Base-by-base conservation (phyloP, 2,797 vertebrate species). In the Phyllotis vaccarum region DNA sequence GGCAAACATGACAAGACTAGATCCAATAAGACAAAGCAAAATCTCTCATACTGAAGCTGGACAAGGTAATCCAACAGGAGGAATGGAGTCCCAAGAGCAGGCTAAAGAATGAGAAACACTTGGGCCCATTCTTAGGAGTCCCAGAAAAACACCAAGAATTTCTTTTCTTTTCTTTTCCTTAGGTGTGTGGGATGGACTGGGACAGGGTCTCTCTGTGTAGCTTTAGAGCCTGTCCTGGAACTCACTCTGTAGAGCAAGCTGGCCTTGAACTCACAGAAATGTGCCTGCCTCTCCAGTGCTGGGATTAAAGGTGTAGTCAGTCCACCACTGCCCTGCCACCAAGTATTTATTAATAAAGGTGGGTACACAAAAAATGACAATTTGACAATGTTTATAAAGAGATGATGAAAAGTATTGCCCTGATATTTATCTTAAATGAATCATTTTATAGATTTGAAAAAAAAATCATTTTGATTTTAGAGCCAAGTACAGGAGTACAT, bases 281-380 rank as follows among this genome's bases (percentile, higher is more conserved):
- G 46, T 49, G 46, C 46, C 46, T 49, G 46, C 46, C 46, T 49
- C 46, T 49, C 46, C 5, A 49, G 46, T 49, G 46, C 46, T 49
- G 9, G 46, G 46, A 49, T 49, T 49, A 49, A 49, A 49, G 46
- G 46, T 49, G 46, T 49, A 5, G 46, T 49, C n/a, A n/a, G n/a
- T n/a, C n/a, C n/a, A n/a, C n/a, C n/a, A n/a, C n/a, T n/a, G n/a
- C n/a, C n/a, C n/a, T n/a, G n/a, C 46, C 46, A 49, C 46, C 46
- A 49, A 5, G 46, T 49, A 49, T 49, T 49, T 49, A 5, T 49
- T 49, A 88, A 82, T 95, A 56, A 96, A 82, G 27, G 34, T 80
- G 56, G 94, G 16, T 60, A 86, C 24, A 80, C 1, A 90, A 83
- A 83, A 95, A 97, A 75, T 75, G 29, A 22, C 46, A 94, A 74